These are phyloP conservation scores for Nesogale talazaci DNA, from an alignment of 2,113 vertebrate species.

Conservation along the genomic window DNA sequence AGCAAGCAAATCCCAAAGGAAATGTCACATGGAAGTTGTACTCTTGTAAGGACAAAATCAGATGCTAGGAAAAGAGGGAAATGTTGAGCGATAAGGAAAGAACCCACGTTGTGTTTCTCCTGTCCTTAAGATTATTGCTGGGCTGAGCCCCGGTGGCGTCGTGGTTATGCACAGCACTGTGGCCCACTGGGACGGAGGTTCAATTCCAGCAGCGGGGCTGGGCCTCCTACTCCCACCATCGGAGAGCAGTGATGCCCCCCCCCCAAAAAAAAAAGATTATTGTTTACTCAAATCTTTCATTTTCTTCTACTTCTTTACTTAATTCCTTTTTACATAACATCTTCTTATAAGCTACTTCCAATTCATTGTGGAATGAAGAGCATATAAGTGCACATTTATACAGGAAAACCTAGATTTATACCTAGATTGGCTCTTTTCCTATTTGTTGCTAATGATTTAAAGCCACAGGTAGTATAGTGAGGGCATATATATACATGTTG, in stretches of 20 bases:
- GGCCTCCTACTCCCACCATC: too few species aligned
- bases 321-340: background rate
- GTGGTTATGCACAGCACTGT: too few species aligned
- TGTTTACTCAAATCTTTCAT: background rate
- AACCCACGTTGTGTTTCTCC: background rate
- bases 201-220: too few species aligned
- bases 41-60: background rate
- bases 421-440: constrained; percentile 5
- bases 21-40: background rate
- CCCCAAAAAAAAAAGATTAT: too few species aligned
- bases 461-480: constrained; percentile 4
- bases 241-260: too few species aligned
- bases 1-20: background rate
- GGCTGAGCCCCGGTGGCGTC: too few species aligned
- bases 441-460: constrained; percentile 66
- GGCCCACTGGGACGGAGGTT: too few species aligned
- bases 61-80: background rate
- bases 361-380: background rate
- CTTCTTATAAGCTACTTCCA: background rate
- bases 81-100: background rate
- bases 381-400: background rate
- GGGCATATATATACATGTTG: constrained; percentile 55
- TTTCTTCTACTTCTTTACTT: background rate
- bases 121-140: background rate
- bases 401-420: constrained; percentile 55